Percentiles rank a stretch among this genome's conserved stretches.
phyloP scores from a whole-genome alignment of 2,888 invertebrate species.

The Nemotelus nigrinus region DNA sequence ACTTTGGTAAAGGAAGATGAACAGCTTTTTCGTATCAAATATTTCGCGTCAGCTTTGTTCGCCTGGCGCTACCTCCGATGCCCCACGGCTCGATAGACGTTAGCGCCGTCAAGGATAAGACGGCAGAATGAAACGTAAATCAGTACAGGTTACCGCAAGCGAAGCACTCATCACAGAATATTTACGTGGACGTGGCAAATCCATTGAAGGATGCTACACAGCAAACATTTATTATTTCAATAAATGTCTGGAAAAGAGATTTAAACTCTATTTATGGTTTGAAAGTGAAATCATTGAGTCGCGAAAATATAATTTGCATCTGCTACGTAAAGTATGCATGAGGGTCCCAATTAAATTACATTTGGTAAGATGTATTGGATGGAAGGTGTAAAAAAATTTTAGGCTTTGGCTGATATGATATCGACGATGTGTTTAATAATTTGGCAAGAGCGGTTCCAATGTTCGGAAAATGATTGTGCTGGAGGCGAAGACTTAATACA shows the following conservation, averaged over 20 bases:
- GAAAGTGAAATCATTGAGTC: slow-evolving; percentile 12
- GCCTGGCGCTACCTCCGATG: too few relatives aligned
- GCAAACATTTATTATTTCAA: slow-evolving; percentile 35
- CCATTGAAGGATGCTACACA: slow-evolving; percentile 26
- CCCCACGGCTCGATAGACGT: too few relatives aligned
- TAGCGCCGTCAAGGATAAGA: background rate
- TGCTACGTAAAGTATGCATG: background rate
- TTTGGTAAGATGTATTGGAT: too few relatives aligned
- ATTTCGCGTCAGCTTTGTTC: too few relatives aligned
- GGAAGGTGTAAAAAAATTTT: too few relatives aligned
- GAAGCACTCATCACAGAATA: slow-evolving; percentile 4
- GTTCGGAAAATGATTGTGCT: too few relatives aligned
- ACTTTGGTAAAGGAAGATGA: slow-evolving; percentile 28
- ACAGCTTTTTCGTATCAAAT: background rate
- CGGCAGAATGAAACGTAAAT: background rate
- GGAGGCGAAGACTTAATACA: too few relatives aligned
- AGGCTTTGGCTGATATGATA: too few relatives aligned
- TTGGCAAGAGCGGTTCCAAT: too few relatives aligned
- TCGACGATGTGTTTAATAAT: too few relatives aligned
- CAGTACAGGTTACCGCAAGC: background rate
- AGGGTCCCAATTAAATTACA: too few relatives aligned
- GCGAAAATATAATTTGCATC: background rate
- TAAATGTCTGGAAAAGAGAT: slow-evolving; percentile 35
- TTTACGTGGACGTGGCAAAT: background rate
- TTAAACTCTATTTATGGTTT: slow-evolving; percentile 37